Base-by-base conservation (phyloP, 1,140 invertebrate genomes). In the Scylla paramamosain region DNA sequence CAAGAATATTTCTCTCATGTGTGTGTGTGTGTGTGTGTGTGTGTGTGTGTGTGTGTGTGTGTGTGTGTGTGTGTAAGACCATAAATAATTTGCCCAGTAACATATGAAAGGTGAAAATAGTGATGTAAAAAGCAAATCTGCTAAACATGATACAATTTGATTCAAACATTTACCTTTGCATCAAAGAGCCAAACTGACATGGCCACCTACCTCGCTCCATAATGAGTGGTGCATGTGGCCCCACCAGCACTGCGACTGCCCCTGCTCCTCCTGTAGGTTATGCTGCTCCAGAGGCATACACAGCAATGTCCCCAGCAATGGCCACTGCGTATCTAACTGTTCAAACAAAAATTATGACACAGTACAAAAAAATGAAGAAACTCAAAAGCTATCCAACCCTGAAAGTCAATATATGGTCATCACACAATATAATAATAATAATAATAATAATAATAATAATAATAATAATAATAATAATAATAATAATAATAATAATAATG, bases 201-300 rank as follows among this genome's bases (percentile, higher is more conserved):
- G 52, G 52, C 28, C 16, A 39, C 59, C 92, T 96, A 97, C 98
- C 98, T 96, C 98, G 97, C 96, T 99, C 99, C 96, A 99, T 97
- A 20, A 99, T 97, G 32, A 99, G 97, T 0, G 99, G 98, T 20
- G 99, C 99, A 97, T 99, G 97, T 32, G 99, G 98, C 39, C 99
- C 99, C 92, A 99, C 97, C 0, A 99, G 97, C 98, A 99, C 99
- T 14, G 99, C 99, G 2, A 99, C 98, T 12, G 99, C 99, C 12
- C 99, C 99, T 48, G 99, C 99, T 46, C 99, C 99, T 90, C 99
- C 99, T 4, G 99, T 99, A 6, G 99, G 99, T 96, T 99, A 97
- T 0, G 99, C 99, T 96, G 98, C 98, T 14, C 99, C 99, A 96
- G 98, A 98, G 0, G 98, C 98, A 97, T 99, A 99, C 0, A 99